Base-by-base conservation (phyloP, 2,888 invertebrate genomes). In the Argyresthia goedartella region DNA sequence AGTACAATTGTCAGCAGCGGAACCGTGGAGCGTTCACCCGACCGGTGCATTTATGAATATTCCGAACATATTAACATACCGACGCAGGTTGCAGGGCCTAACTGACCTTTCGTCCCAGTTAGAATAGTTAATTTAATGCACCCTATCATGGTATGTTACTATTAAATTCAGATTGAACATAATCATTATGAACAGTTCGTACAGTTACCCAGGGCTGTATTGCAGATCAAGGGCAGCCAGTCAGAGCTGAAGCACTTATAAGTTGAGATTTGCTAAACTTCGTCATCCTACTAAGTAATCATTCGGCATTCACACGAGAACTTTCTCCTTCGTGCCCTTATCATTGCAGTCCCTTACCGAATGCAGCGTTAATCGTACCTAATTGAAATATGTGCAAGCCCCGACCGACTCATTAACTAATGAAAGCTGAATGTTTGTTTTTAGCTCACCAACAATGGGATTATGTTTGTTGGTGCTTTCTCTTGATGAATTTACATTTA, bases 1-100 rank as follows among this genome's bases (percentile, higher is more conserved):
- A 76, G 66, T 64, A 63, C 8, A 11, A 14, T 62, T 66, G 25
- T 25, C 58, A 58, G 42, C 50, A 57, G 64, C 63, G 64, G 66
- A 65, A 70, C 63, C 62, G 59, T 60, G 60, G 65, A 64, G 54
- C 62, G 65, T 64, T 53, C 65, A 59, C 55, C 57, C 52, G 70
- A 67, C 76, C 75, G 76, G 74, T 76, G 76, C 64, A 62, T 57
- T 74, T 62, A 79, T 81, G 71, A 79, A 80, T 81, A 79, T 80
- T 78, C 11, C 69, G 64, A 25, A 25, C 25, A 25, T 25, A 25
- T 25, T 25, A 25, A 25, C 25, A 25, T 25, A 25, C 25, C 25
- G 6, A 25, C 25, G 6, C 25, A 25, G 25, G 25, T 25, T 25
- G 25, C 25, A 53, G 43, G 47, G 45, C 39, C 46, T 39, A 53